Base-by-base conservation (phyloP, 2,888 invertebrate genomes). In the Apamea crenata region DNA sequence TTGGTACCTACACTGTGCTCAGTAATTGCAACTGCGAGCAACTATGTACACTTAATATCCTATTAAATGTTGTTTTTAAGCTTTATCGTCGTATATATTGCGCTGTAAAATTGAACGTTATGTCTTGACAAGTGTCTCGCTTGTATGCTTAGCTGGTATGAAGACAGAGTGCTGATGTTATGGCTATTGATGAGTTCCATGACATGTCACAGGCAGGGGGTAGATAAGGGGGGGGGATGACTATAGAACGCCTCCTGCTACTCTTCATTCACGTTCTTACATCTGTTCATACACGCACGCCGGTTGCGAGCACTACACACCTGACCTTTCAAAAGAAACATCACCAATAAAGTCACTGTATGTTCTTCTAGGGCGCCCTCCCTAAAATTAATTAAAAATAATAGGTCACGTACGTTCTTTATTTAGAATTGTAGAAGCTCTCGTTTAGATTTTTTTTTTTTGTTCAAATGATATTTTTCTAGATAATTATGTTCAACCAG, bases 21-120 rank as follows among this genome's bases (percentile, higher is more conserved):
- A 91, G 92, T 91, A 93, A 93, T 93, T 92, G 91, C 91, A 87
- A 89, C 91, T 90, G 90, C 91, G 91, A 91, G 90, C 91, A 91
- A 92, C 93, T 91, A 90, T 91, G 92, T 92, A 88, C 92, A 90
- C 88, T 92, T 93, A 91, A 92, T 91, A 91, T 90, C 88, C 91
- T 91, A 91, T 91, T 91, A 91, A 90, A 91, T 86, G 89, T 87
- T 87, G 85, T 91, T 90, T 89, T 88, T 88, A 90, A 91, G 86
- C 89, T 91, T 90, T 90, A 91, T 90, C 90, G 91, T 91, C 89
- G 81, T 81, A 81, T 83, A 86, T 77, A 89, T 89, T 90, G 90
- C 88, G 89, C 88, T 88, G 91, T 93, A 91, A 93, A 92, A 91
- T 91, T 88, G 86, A 89, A 88, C 86, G 67, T 80, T 88, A 82